Conservation (phyloP, 2,113 vertebrate species). For the Albula goreensis region DNA sequence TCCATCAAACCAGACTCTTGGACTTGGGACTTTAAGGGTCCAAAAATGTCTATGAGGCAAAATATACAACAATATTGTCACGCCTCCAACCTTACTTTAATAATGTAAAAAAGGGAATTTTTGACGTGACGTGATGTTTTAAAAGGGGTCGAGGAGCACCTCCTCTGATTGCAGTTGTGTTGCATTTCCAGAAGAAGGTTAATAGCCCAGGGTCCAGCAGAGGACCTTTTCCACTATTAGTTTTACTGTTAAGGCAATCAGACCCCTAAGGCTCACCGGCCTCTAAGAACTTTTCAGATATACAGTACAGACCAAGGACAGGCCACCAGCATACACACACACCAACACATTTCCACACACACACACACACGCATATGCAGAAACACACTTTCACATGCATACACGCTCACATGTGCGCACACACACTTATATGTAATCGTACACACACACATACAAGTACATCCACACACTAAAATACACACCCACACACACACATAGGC, state of each 20-base stretch:
- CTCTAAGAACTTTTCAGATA: constrained; percentile 38
- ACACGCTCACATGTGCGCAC: constrained; percentile 8
- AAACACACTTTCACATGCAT: neutral
- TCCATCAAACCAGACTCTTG: neutral
- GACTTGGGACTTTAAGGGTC: neutral
- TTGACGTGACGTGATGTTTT: neutral
- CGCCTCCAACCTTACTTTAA: constrained; percentile 3
- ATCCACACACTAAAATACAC: neutral
- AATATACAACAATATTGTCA: neutral
- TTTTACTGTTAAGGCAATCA: constrained; percentile 76
- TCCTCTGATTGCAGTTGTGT: constrained; percentile 62
- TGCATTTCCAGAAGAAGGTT: constrained; percentile 46
- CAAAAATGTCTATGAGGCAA: neutral
- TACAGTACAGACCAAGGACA: constrained; percentile 44
- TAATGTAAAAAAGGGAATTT: neutral
- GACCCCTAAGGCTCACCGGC: constrained; percentile 40
- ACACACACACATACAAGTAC: constrained; percentile 9
- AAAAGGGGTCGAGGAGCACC: neutral
- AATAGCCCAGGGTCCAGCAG: constrained; percentile 38
- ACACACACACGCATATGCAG: constrained; percentile 23
- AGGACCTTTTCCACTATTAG: constrained; percentile 65
- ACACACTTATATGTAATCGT: constrained; percentile 30
- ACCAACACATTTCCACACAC: constrained; percentile 21
- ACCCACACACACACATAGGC: constrained; percentile 16
- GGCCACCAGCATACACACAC: constrained; percentile 33